Evolutionary conservation across 1,140 invertebrate genomes (phyloP), one percentile per base, ranked within the genome.

Genomic region (Colletes gigas): DNA sequence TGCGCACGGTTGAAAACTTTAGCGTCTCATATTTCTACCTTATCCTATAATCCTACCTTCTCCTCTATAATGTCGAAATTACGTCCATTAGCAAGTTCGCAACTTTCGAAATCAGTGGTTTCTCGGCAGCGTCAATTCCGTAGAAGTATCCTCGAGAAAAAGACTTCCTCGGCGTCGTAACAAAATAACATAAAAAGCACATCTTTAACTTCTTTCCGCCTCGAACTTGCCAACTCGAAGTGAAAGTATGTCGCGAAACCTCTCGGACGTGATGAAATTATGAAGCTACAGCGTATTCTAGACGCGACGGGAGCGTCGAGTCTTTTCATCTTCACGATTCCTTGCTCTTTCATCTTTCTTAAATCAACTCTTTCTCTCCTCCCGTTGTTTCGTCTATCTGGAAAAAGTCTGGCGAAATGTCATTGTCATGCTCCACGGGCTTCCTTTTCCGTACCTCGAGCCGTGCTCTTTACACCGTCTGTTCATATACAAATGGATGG

Each of bases 261-360:
- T 12, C 60, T 65, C 60, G 72, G 63, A 77, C 84, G 81, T 85
- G 81, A 85, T 82, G 83, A 85, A 85, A 86, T 86, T 85, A 86
- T 78, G 67, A 83, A 69, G 62, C 75, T 70, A 68, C 72, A 66
- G 50, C 60, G 59, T 83, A 72, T 83, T 77, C 71, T 47, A 50
- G 62, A 83, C 67, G 75, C 67, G 68, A 68, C 47, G 44, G 57
- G 39, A 75, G 14, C 54, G 65, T 77, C 68, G 47, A 62, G 67
- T 63, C 57, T 19, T 83, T 72, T 62, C 68, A 76, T 76, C 50
- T 72, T 57, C 54, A 39, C 60, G n/a, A 47, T 44, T 78, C 70
- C 66, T 65, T 67, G 44, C 65, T 52, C 78, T 81, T 85, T 81
- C 73, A 81, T 74, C 65, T 59, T 55, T 30, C 47, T 69, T 59